A percentile compares a stretch with the other conserved stretches of the same genome.
Conservation (phyloP, 2,888 invertebrate species). For the Oscheius sp. region DNA sequence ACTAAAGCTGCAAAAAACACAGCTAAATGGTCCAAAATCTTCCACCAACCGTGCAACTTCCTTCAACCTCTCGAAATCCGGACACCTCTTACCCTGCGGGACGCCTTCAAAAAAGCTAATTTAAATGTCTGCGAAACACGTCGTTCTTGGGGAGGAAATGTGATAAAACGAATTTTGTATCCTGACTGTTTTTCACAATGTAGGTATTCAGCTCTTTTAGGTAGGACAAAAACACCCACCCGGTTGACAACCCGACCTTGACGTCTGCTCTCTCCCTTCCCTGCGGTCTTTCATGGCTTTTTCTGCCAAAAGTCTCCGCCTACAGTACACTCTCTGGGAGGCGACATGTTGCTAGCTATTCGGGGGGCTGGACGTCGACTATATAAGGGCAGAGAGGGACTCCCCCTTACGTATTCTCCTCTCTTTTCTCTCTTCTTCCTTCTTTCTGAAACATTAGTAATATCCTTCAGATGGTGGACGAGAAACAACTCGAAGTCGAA, state of each 20-base stretch:
- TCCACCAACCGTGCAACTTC: background rate
- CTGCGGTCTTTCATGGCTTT: background rate
- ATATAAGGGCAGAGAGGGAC: slow-evolving; percentile 39
- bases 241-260: slow-evolving; percentile 22
- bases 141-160: background rate
- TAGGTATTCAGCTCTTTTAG: background rate
- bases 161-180: no score
- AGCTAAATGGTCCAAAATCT: no score
- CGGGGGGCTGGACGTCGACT: slow-evolving; percentile 28
- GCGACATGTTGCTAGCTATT: slow-evolving; percentile 27
- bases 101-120: slow-evolving; percentile 6
- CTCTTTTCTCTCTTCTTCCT: background rate
- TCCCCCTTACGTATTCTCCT: background rate
- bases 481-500: slow-evolving; percentile 58
- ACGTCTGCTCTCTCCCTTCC: slow-evolving; percentile 3
- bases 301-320: slow-evolving; percentile 2
- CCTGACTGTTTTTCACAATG: no score
- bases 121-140: slow-evolving; percentile 7
- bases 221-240: background rate
- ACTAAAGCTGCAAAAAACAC: no score
- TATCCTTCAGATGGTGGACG: slow-evolving; percentile 51
- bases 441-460: background rate
- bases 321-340: slow-evolving; percentile 12
- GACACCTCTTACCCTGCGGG: background rate
- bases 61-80: background rate